Conservation (phyloP, 2,888 invertebrate species). For the Tromatobia lineatoria region DNA sequence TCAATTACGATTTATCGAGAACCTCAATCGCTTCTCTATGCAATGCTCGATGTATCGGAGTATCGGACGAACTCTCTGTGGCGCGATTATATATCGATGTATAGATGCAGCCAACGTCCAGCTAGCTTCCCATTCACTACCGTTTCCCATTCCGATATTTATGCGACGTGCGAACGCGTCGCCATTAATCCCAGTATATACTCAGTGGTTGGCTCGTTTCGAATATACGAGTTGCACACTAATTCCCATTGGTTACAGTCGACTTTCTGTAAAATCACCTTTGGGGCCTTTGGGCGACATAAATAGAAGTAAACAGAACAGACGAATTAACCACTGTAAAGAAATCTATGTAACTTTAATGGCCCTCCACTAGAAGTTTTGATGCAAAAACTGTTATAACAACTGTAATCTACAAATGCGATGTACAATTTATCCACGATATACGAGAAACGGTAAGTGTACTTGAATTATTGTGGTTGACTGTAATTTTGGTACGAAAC, state of each 20-base stretch:
- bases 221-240: slow-evolving; percentile 35
- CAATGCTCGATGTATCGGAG: slow-evolving; percentile 60
- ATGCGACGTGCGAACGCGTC: slow-evolving; percentile 56
- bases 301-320: neutral
- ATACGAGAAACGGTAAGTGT: no score
- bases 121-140: slow-evolving; percentile 4
- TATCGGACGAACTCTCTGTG: slow-evolving; percentile 61
- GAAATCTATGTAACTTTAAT: no score
- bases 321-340: no score
- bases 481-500: no score
- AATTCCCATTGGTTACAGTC: slow-evolving; percentile 12
- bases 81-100: slow-evolving; percentile 61
- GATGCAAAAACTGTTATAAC: no score
- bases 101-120: slow-evolving; percentile 24
- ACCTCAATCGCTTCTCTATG: slow-evolving; percentile 58
- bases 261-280: slow-evolving; percentile 8
- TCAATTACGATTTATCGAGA: slow-evolving; percentile 64
- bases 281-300: neutral
- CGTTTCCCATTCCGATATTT: slow-evolving; percentile 56
- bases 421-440: no score
- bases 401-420: no score
- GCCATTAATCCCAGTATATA: slow-evolving; percentile 57
- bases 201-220: slow-evolving; percentile 31
- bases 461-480: no score
- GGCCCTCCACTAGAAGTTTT: no score